Evolutionary conservation across 2,113 vertebrate genomes (phyloP).

Genomic region (Macroglossus sobrinus): DNA sequence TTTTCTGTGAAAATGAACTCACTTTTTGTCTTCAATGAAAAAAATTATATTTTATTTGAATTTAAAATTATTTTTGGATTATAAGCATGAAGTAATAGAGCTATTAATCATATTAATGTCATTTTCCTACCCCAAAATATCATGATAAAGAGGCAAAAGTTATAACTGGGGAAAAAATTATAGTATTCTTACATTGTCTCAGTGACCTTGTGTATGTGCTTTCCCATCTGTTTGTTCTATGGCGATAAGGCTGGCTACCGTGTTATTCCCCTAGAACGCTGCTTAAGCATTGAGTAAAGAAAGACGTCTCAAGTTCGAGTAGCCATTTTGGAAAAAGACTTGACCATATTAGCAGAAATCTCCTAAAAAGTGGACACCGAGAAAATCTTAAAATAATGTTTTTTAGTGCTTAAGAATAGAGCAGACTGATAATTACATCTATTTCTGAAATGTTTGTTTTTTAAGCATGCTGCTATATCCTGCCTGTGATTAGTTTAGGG

Average conservation of each 20-base stretch:
- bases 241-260: neutral
- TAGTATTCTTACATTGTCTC: neutral
- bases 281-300: neutral
- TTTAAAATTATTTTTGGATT: slow-evolving; percentile 23
- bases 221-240: neutral
- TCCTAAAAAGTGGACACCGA: neutral
- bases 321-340: neutral
- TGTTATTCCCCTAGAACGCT: neutral
- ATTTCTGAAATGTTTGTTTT: slow-evolving; percentile 17
- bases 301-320: neutral
- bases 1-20: neutral
- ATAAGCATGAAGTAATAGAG: neutral
- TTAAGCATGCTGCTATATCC: neutral
- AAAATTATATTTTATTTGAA: neutral
- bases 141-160: neutral
- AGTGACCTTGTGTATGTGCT: neutral
- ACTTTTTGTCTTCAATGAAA: neutral
- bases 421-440: neutral
- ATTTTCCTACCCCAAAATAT: neutral
- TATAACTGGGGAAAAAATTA: neutral
- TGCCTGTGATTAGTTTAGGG: neutral
- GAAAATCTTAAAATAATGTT: neutral
- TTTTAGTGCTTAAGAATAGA: neutral
- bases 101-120: neutral
- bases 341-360: neutral